Percentiles rank a stretch among this genome's conserved stretches.
Conservation (phyloP, 2,113 vertebrate genomes). For the Tragulus kanchil region DNA sequence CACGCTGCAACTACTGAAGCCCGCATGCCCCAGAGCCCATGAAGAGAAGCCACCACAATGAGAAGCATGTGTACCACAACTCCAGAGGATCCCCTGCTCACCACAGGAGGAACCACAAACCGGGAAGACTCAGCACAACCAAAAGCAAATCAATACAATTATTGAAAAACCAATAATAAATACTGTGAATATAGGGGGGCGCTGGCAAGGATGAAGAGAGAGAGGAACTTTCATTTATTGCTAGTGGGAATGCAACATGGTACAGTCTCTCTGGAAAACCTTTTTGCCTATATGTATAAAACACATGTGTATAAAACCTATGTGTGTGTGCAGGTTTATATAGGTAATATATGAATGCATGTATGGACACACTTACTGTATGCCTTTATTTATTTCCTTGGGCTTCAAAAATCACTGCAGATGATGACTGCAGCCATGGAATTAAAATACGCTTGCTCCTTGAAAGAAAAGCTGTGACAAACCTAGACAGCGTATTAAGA, state of each 20-base stretch:
- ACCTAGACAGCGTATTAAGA: too few relatives aligned
- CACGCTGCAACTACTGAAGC: neutral
- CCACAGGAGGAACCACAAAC: neutral
- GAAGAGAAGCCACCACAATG: neutral
- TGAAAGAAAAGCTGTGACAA: too few relatives aligned
- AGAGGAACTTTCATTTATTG: neutral
- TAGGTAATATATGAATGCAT: too few relatives aligned
- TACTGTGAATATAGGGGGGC: rapidly evolving
- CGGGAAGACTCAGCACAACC: neutral
- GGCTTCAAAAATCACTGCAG: too few relatives aligned
- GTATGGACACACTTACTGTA: neutral
- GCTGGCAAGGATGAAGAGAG: neutral
- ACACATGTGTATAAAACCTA: neutral
- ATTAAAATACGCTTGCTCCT: too few relatives aligned
- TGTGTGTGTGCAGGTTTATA: neutral
- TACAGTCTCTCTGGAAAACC: neutral
- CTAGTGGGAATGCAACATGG: neutral
- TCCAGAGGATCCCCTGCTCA: neutral
- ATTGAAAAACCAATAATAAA: neutral
- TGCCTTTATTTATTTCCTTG: neutral
- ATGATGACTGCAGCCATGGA: too few relatives aligned
- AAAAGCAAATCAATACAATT: neutral
- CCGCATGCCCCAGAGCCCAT: neutral
- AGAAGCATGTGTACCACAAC: neutral
- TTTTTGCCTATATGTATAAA: neutral